Evolutionary conservation across 1,140 invertebrate genomes (phyloP).

Genomic region (Rhyzopertha dominica): DNA sequence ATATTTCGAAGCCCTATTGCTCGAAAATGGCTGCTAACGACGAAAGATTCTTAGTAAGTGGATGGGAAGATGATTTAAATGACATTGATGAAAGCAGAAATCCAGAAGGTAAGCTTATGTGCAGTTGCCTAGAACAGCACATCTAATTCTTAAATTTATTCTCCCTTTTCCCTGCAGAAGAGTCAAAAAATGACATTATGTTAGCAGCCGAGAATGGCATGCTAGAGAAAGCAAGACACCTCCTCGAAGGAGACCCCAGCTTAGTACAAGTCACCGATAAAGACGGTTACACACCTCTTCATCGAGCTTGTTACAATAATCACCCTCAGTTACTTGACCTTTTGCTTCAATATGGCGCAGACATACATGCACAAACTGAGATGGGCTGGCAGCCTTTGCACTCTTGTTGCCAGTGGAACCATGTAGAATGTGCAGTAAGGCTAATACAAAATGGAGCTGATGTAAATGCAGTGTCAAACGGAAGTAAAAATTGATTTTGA

Average conservation of each 20-base stretch:
- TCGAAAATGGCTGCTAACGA: conserved; percentile 15
- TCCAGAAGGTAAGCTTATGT: conserved; percentile 55
- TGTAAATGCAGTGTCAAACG: conserved; percentile 80
- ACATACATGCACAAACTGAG: conserved; percentile 68
- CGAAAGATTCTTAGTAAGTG: conserved; percentile 49
- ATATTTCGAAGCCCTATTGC: too few species aligned
- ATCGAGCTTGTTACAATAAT: conserved; percentile 88
- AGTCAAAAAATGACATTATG: conserved; percentile 63
- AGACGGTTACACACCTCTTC: conserved; percentile 88
- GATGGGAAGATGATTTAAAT: conserved; percentile 61
- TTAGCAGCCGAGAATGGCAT: conserved; percentile 80
- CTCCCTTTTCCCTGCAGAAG: too few species aligned
- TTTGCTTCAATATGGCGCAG: conserved; percentile 68
- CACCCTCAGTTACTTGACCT: conserved; percentile 72
- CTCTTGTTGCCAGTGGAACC: conserved; percentile 89
- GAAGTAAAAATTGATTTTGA: conserved; percentile 49
- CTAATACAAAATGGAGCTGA: conserved; percentile 82
- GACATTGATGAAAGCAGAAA: conserved; percentile 55
- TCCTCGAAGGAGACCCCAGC: conserved; percentile 57
- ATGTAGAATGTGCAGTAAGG: conserved; percentile 64
- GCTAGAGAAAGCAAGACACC: conserved; percentile 56
- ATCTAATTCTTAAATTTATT: too few species aligned
- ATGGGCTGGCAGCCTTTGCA: conserved; percentile 92
- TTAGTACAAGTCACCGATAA: conserved; percentile 69
- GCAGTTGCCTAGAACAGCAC: too few species aligned